Evolutionary conservation across 2,888 invertebrate species (phyloP).

Genomic region (Carpatolechia fugitivella): DNA sequence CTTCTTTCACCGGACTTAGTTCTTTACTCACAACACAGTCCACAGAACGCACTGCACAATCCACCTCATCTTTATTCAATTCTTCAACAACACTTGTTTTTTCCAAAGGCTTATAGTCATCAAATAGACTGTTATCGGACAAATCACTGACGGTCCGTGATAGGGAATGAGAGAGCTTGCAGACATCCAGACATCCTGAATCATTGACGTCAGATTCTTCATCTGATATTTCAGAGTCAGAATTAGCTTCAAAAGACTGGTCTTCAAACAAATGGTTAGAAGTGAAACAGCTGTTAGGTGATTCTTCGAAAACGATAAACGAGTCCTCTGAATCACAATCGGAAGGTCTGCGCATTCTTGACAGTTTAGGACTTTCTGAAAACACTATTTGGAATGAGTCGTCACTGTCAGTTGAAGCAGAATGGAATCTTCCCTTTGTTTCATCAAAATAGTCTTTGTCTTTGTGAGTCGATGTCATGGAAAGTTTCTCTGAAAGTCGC

Average conservation of each 20-base stretch:
- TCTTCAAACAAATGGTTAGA: constrained; percentile 62
- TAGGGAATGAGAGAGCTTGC: constrained; percentile 41
- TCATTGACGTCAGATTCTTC: constrained; percentile 45
- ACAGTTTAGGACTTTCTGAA: constrained; percentile 42
- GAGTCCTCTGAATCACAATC: constrained; percentile 81
- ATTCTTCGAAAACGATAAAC: constrained; percentile 74
- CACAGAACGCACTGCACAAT: constrained; percentile 42
- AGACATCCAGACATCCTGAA: constrained; percentile 41
- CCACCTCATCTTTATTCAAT: constrained; percentile 54
- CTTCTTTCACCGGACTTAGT: constrained; percentile 17
- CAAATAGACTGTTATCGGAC: constrained; percentile 60
- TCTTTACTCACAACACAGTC: constrained; percentile 23
- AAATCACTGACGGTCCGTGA: constrained; percentile 61
- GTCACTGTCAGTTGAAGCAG: constrained; percentile 53
- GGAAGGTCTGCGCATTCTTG: constrained; percentile 44
- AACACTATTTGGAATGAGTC: constrained; percentile 74
- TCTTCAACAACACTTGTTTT: constrained; percentile 12
- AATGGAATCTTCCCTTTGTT: constrained; percentile 55
- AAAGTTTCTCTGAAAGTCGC: not conserved
- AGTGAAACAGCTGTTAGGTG: constrained; percentile 61
- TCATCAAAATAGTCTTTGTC: constrained; percentile 55
- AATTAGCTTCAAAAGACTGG: constrained; percentile 25
- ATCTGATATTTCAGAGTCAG: constrained; percentile 35
- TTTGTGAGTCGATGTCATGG: constrained; percentile 14
- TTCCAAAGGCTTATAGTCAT: constrained; percentile 22